phyloP scores from a whole-genome alignment of 2,797 vertebrate genomes.

The Gambusia yucatana region DNA sequence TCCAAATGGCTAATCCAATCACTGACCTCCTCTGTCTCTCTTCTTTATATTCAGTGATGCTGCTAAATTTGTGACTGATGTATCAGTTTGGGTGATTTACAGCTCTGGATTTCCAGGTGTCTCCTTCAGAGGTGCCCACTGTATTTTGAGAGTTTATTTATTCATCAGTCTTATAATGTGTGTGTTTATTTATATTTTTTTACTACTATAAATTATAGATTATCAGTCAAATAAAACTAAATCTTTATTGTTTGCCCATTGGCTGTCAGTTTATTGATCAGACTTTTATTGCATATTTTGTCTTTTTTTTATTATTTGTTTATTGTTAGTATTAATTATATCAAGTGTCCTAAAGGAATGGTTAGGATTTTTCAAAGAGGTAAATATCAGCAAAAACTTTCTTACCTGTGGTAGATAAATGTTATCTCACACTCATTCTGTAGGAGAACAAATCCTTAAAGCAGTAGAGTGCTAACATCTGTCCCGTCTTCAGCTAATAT shows the following conservation, averaged over 20 bases:
- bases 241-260: neutral
- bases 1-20: slow-evolving; percentile 67
- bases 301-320: neutral
- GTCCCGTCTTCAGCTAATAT: neutral
- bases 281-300: neutral
- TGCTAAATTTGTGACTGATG: slow-evolving; percentile 34
- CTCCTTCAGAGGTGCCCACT: neutral
- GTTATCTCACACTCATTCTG: neutral
- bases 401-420: neutral
- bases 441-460: neutral
- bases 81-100: slow-evolving; percentile 23
- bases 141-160: neutral
- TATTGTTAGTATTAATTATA: neutral
- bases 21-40: slow-evolving; percentile 33
- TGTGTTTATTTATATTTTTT: neutral
- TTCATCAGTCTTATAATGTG: neutral
- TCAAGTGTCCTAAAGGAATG: neutral
- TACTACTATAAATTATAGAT: neutral
- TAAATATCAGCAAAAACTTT: neutral
- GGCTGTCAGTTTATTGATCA: neutral
- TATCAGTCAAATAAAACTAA: neutral
- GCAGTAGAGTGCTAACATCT: neutral
- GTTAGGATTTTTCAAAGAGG: neutral
- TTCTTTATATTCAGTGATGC: slow-evolving; percentile 30
- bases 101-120: neutral